Percentiles rank a stretch among this genome's conserved stretches.
Conservation (phyloP, 2,888 invertebrate genomes). For the Synergus japonicus region DNA sequence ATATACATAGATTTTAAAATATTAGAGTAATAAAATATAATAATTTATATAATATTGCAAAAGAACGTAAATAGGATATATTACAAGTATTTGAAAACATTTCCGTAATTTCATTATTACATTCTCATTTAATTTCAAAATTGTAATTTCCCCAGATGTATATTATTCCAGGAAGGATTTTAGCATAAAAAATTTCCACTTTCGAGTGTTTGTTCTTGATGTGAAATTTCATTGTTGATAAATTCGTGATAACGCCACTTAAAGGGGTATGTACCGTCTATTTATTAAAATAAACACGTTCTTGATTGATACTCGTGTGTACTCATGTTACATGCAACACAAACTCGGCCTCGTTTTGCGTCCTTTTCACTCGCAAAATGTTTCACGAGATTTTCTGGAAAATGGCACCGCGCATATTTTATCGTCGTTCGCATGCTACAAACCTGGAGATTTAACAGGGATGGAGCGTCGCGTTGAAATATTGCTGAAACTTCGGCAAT, state of each 20-base stretch:
- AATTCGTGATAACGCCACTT: background rate
- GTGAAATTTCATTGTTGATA: too few relatives aligned
- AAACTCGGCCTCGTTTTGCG: constrained; percentile 21
- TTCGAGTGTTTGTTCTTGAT: too few relatives aligned
- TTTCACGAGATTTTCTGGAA: constrained; percentile 40
- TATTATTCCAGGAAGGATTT: too few relatives aligned
- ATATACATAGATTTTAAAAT: too few relatives aligned
- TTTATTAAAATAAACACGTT: constrained; percentile 33
- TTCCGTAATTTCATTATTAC: too few relatives aligned
- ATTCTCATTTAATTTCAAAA: too few relatives aligned
- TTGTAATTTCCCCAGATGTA: too few relatives aligned
- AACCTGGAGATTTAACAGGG: constrained; percentile 53
- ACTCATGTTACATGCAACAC: constrained; percentile 27
- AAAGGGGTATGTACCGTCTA: background rate
- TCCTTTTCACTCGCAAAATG: constrained; percentile 38
- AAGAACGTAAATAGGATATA: too few relatives aligned
- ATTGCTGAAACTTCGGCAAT: constrained; percentile 61
- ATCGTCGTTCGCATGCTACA: constrained; percentile 53
- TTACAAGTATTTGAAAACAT: too few relatives aligned
- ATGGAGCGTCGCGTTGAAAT: constrained; percentile 51
- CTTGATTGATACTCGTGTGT: constrained; percentile 24
- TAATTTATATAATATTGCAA: too few relatives aligned
- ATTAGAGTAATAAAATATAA: too few relatives aligned
- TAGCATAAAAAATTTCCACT: too few relatives aligned
- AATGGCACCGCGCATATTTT: constrained; percentile 47